These are phyloP conservation scores for Cantharis lateralis DNA, from an alignment of 2,888 invertebrate species.

Conservation along the genomic window DNA sequence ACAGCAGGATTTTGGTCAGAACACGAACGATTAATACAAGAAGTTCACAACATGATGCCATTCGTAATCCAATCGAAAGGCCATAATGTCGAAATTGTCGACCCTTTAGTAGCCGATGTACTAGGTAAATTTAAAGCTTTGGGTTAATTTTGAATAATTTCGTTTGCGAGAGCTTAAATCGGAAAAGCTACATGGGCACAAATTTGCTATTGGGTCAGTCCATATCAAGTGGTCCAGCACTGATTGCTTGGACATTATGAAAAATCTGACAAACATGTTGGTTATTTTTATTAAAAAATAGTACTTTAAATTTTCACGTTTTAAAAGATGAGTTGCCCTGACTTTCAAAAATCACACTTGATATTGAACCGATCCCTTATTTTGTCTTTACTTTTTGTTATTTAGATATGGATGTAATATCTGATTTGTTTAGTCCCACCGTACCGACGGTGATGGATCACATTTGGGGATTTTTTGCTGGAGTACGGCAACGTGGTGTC, in stretches of 20 bases:
- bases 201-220: neutral
- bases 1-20: constrained; percentile 88
- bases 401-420: constrained; percentile 77
- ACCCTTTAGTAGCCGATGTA: constrained; percentile 74
- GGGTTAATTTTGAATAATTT: too few species aligned
- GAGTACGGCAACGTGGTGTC: constrained; percentile 79
- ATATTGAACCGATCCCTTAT: neutral
- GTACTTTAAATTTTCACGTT: too few species aligned
- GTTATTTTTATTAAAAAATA: too few species aligned
- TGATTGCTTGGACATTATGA: too few species aligned
- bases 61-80: constrained; percentile 71
- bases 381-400: constrained; percentile 12
- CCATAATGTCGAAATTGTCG: constrained; percentile 72
- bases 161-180: neutral
- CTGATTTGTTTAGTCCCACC: constrained; percentile 81
- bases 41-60: constrained; percentile 79
- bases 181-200: neutral
- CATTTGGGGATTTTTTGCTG: constrained; percentile 84
- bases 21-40: constrained; percentile 77
- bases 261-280: too few species aligned
- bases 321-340: too few species aligned
- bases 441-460: constrained; percentile 77
- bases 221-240: too few species aligned
- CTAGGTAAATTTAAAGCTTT: constrained; percentile 57
- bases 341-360: too few species aligned